Evolutionary conservation across 2,113 vertebrate species (phyloP), one percentile per base, ranked within the genome.

Genomic region (Ranitomeya variabilis): DNA sequence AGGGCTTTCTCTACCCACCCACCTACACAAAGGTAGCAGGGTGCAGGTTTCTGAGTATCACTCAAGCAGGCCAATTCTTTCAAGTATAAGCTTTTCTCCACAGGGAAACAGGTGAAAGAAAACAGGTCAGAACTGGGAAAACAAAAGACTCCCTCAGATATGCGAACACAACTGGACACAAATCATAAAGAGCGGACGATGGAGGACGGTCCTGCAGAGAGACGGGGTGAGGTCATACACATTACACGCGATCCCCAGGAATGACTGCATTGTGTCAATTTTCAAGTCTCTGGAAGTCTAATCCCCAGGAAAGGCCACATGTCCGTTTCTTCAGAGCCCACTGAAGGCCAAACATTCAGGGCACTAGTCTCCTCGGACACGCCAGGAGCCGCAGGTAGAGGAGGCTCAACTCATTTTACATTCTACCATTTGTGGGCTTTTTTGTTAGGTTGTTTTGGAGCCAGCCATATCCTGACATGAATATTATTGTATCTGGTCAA

Each of bases 101-200:
- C 87, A 89, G 87, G 87, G 60, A 89, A 89, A 89, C 87, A 89
- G 87, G 87, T 89, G 87, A 89, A 89, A 89, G 86, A 89, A 89
- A 89, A 89, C 87, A 89, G 87, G 82, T 89, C 81, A 85, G 87
- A 89, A 85, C 87, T 89, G 87, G 87, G 87, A 89, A 89, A 79
- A 89, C 87, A 89, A 89, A 89, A 89, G 51, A 89, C 87, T 78
- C 87, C 87, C 87, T 89, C 87, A 89, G 87, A 89, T 89, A 55
- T 52, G 82, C 15, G 67, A 79, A 37, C 45, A 64, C 23, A 85
- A 67, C 37, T 77, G 80, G 60, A 88, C 86, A 82, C 45, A 87
- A 85, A 89, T 85, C 87, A 89, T 77, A 89, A 64, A 84, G 59
- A 52, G 74, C 60, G 62, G 74, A 69, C 67, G 60, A 67, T n/a